Evolutionary conservation across 2,797 vertebrate species (phyloP).

Genomic region (Lacerta agilis): DNA sequence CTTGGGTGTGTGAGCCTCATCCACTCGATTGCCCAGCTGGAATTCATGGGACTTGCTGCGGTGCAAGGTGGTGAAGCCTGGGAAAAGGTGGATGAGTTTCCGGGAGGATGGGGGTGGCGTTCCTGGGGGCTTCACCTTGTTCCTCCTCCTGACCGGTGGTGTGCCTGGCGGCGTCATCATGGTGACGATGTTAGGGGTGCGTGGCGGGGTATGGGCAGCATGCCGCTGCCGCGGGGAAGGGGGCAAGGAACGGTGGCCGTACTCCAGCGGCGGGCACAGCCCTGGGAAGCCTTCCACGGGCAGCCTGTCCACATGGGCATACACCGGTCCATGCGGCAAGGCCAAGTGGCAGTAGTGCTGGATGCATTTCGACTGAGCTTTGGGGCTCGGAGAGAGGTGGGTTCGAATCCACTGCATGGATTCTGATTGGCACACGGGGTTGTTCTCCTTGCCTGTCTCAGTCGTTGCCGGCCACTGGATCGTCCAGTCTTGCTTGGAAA

Average conservation of each 20-base stretch:
- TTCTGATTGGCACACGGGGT: slow-evolving; percentile 83
- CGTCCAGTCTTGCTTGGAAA: slow-evolving; percentile 95
- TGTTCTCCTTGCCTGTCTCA: slow-evolving; percentile 94
- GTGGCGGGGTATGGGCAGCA: slow-evolving; percentile 88
- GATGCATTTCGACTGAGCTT: slow-evolving; percentile 86
- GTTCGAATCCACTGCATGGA: slow-evolving; percentile 88
- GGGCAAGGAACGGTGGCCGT: slow-evolving; percentile 90
- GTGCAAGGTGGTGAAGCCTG: slow-evolving; percentile 93
- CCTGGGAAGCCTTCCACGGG: slow-evolving; percentile 82
- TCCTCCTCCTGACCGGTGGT: slow-evolving; percentile 88
- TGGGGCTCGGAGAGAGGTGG: slow-evolving; percentile 91
- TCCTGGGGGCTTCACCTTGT: slow-evolving; percentile 93
- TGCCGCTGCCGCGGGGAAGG: slow-evolving; percentile 94
- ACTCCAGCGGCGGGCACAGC: slow-evolving; percentile 78
- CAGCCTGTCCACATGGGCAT: slow-evolving; percentile 86
- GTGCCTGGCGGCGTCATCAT: slow-evolving; percentile 91
- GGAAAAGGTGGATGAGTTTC: slow-evolving; percentile 95
- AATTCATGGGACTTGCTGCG: slow-evolving; percentile 99
- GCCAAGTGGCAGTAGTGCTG: slow-evolving; percentile 88
- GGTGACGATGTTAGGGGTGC: slow-evolving; percentile 92
- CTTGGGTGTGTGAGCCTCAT: slow-evolving; percentile 93
- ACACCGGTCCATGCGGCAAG: slow-evolving; percentile 78
- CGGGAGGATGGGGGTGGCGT: slow-evolving; percentile 92
- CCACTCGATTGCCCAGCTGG: slow-evolving; percentile 93
- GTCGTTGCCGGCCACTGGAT: slow-evolving; percentile 93